Base-by-base conservation (phyloP, 2,113 vertebrate species). In the Geococcyx californianus region DNA sequence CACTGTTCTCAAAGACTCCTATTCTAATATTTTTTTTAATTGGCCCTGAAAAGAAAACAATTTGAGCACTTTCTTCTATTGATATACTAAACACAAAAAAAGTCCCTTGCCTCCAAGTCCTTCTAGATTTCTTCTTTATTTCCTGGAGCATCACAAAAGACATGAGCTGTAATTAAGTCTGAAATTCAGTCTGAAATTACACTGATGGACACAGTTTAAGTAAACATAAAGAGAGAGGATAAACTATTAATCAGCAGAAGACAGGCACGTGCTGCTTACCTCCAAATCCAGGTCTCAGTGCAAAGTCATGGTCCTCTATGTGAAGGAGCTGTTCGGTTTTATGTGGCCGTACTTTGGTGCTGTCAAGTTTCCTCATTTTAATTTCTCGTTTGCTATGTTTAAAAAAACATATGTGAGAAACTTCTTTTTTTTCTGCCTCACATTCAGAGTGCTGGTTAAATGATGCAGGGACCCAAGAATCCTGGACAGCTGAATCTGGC, bases 261-360 rank as follows among this genome's bases (percentile, higher is more conserved):
- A 8, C 45, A 84, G 40, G 33, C 40, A 62, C 3, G 8, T 42
- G 40, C 26, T 77, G 85, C 97, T 98, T 67, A 99, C 99, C 98
- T 98, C 98, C 99, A 83, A 99, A 99, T 91, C 99, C 98, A 59
- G 98, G 99, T 94, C 99, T 98, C 96, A 99, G 97, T 40, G 99
- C 98, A 92, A 99, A 99, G 96, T 99, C 98, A 15, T 99, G 98
- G 49, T 99, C 99, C 73, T 99, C 98, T 68, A 99, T 99, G 47
- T 97, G 98, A 68, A 99, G 98, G 78, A 99, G 98, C 88, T 99
- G 98, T 84, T 99, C 98, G 6, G 97, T 98, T 95, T 98, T 99
- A 62, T 98, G 97, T 33, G 98, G 97, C 66, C 98, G 96, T 4
- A 98, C 97, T 97, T 99, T 99, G 2, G 99, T 99, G 96, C 97